Base-by-base conservation (phyloP, 2,888 invertebrate genomes). In the Hanleya hanleyi region DNA sequence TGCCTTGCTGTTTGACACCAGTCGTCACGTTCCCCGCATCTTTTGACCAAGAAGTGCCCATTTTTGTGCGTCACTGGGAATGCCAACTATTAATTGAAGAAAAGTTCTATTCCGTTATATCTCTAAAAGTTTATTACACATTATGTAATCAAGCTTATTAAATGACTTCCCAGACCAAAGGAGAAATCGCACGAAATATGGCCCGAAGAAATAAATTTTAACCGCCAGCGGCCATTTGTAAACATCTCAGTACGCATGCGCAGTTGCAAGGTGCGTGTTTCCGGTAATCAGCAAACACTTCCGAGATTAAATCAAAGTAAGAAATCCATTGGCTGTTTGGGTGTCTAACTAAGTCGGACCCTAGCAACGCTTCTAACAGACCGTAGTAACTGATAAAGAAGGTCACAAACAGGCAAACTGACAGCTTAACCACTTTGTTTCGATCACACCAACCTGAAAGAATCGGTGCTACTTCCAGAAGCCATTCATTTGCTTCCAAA, bases 1-100 rank as follows among this genome's bases (percentile, higher is more conserved):
- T 85, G 1, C 97, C 97, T 90, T 98, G 98, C 82, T 97, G 97
- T 90, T 98, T 98, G 26, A 98, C 97, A 57, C 97, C 97, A 90
- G 96, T 96, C 0, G 96, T 96, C 0, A 98, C 97, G 3, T 62
- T 35, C 22, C 62, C 62, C 22, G 51, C 12, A 18, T 35, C 62
- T 33, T 41, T 41, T 41, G 47, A 15, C 47, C 47, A 41, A 12
- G n/a, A n/a, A 41, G 12, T 6, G 57, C 57, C 57, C 57, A 51
- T 51, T 51, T 9, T 51, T 9, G 9, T 7, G 7, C 18, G 18
- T 41, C 18, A 41, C 7, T 12, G 18, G 7, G 18, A 41, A 41
- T 41, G 7, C 18, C 41, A 41, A 41, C n/a, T n/a, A n/a, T n/a
- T n/a, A n/a, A n/a, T n/a, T n/a, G n/a, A n/a, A n/a, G n/a, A n/a